phyloP scores from a whole-genome alignment of 2,113 vertebrate species.

The Chlamydotis undulata region DNA sequence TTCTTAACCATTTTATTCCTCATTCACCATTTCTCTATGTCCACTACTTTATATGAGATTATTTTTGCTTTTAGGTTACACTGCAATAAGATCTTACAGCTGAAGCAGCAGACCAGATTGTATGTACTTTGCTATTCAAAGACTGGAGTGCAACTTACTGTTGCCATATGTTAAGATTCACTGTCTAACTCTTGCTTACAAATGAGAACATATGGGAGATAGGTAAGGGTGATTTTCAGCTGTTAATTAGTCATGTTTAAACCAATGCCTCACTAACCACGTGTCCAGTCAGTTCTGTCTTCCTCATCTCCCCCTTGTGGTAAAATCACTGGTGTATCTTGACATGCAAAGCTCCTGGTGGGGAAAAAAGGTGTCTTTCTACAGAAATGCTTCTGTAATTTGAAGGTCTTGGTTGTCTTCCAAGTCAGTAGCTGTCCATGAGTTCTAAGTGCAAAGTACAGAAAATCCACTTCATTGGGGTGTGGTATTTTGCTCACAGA shows the following conservation, averaged over 20 bases:
- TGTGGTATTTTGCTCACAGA: neutral
- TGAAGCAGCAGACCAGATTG: constrained; percentile 26
- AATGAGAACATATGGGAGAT: constrained; percentile 41
- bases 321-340: neutral
- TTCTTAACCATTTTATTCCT: neutral
- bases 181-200: constrained; percentile 26
- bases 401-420: neutral
- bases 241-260: constrained; percentile 35
- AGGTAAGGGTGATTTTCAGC: constrained; percentile 43
- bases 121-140: neutral
- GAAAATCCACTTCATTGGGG: neutral
- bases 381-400: neutral
- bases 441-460: neutral
- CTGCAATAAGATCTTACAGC: neutral
- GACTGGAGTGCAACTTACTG: constrained; percentile 5
- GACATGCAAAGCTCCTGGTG: neutral
- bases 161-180: constrained; percentile 44
- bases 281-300: neutral
- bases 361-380: accelerated
- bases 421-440: neutral
- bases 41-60: neutral
- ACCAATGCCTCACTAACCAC: neutral
- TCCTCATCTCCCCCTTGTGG: neutral
- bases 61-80: neutral
- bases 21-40: neutral